Percentiles rank a stretch among this genome's conserved stretches.
Evolutionary conservation across 2,113 vertebrate genomes (phyloP).

Genomic region (Psammodynastes pulverulentus): DNA sequence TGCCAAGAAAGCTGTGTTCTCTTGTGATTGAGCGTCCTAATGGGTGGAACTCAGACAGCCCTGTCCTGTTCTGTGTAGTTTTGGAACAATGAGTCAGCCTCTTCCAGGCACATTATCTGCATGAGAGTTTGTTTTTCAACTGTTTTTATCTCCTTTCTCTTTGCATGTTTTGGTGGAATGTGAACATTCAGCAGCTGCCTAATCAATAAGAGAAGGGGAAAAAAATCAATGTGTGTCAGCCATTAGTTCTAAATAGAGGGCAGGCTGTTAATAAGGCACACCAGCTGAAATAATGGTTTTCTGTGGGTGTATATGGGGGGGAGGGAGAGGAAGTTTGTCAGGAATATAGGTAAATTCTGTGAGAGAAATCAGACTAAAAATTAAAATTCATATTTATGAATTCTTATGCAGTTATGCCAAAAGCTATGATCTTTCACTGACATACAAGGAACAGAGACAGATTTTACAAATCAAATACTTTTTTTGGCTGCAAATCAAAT

Average conservation of each 20-base stretch:
- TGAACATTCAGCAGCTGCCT: conserved; percentile 55
- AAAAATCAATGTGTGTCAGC: conserved; percentile 63
- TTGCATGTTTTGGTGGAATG: conserved; percentile 51
- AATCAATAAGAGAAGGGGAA: conserved; percentile 60
- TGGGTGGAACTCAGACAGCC: conserved; percentile 1
- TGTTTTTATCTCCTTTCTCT: conserved; percentile 47
- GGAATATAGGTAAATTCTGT: conserved; percentile 6
- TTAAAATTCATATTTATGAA: not conserved
- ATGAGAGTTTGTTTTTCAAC: conserved; percentile 32
- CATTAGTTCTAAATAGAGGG: conserved; percentile 62
- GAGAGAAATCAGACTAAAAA: not conserved
- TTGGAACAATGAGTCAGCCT: not conserved
- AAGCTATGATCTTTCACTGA: not conserved
- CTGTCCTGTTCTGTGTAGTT: not conserved
- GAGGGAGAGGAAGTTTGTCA: not conserved
- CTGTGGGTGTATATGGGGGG: not conserved
- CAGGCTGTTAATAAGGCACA: conserved; percentile 53
- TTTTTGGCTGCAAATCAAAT: not conserved
- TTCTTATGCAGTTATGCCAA: not conserved
- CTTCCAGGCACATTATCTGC: conserved; percentile 38
- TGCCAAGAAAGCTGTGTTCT: not conserved
- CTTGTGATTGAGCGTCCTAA: not conserved
- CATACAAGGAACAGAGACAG: not conserved
- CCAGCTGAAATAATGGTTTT: conserved; percentile 39
- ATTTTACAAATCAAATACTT: not conserved